Evolutionary conservation across 2,888 invertebrate genomes (phyloP), one percentile per base, ranked within the genome.

Genomic region (Papilio protenor): DNA sequence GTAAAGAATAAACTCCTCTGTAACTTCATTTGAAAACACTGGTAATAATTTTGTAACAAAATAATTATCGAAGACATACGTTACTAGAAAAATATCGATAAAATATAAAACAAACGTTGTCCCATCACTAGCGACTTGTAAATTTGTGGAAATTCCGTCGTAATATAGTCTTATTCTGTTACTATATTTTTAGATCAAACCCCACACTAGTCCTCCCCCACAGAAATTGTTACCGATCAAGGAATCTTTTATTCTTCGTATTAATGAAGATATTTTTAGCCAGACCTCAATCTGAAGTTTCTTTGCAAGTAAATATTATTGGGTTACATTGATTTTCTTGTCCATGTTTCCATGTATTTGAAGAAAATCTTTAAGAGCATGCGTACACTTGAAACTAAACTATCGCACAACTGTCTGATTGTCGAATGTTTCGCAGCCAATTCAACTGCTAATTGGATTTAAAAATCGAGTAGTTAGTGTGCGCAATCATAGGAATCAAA

Each of bases 141-240:
- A 45, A 21, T 61, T 47, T 27, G 66, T 75, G 33, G 21, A 64
- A 66, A 55, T 69, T 66, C 66, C 18, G 11, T 75, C 14, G 55
- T 55, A 69, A 45, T 33, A 10, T 69, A n/a, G 23, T 76, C 59
- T 70, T 76, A 33, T 57, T 75, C 52, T 33, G 69, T 75, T 23
- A 66, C 75, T 55, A 75, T 66, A 75, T 55, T 75, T 75, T 75
- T 69, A 70, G 69, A 27, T 8, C 75, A 69, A 45, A 57, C 47
- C 70, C 70, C 70, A n/a, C 23, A 23, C 47, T 40, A 18, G 33
- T 66, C 52, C n/a, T 4, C 6, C 40, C 33, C 16, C 14, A 61
- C 55, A 49, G 47, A 74, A 74, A 66, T 52, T 66, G 33, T 75
- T 2, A 27, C 40, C 49, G 49, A 52, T 64, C 27, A 33, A 27